Base-by-base conservation (phyloP, 2,113 vertebrate species). In the Aptenodytes forsteri region DNA sequence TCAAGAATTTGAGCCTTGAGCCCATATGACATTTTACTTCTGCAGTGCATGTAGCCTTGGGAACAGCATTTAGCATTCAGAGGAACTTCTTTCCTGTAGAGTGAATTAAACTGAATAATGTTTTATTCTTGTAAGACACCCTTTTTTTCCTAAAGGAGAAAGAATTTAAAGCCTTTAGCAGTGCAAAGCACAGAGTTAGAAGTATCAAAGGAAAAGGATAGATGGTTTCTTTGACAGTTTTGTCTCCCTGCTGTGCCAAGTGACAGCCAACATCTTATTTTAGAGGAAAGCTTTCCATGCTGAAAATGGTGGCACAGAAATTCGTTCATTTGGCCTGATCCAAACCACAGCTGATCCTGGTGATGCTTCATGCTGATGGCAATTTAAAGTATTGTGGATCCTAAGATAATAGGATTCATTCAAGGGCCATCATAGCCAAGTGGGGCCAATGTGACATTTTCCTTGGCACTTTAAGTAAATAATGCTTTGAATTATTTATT, bases 121-220 rank as follows among this genome's bases (percentile, higher is more conserved):
- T 93, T 96, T 94, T 78, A 62, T 88, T 94, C 86, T 89, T 93
- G 67, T 90, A 94, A 92, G 72, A 88, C 42, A 54, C 30, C 22
- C 27, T 69, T 69, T 54, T 52, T 54, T 56, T 22, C 62, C 72
- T 61, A 29, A 69, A 89, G 83, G 56, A 87, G 36, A 76, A 82
- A 40, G 59, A 95, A 77, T 95, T 93, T 67, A 87, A 95, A 96
- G 52, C 83, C 56, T 69, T 94, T 84, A 84, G 61, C 70, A 71
- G 55, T 46, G 72, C 86, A 94, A 95, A 93, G 55, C 65, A 78
- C 36, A 44, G 72, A 83, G 67, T 66, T 81, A 87, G 54, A 83
- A 56, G 64, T 94, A 97, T 89, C 76, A 96, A 95, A 97, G 83
- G 91, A 67, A 76, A 26, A 64, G 67, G 84, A 91, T 90, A 70